A percentile compares a stretch with the other conserved stretches of the same genome.
Conservation (phyloP, 2,113 vertebrate species). For the Orthochromis malagaraziensis region DNA sequence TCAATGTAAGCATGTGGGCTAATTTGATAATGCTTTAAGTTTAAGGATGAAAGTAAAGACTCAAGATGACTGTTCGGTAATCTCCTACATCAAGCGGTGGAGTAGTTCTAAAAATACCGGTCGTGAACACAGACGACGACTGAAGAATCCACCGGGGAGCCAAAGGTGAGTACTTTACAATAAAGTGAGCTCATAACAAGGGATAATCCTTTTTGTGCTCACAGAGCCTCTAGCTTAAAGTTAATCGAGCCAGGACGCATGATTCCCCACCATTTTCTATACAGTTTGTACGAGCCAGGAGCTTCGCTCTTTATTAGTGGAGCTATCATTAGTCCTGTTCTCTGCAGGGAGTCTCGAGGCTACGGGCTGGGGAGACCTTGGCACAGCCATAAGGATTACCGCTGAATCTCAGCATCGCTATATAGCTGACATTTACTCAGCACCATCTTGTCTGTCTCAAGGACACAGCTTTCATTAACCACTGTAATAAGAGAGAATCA, state of each 20-base stretch:
- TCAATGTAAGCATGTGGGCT: constrained; percentile 3
- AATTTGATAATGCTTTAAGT: constrained; percentile 4
- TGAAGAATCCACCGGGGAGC: not conserved
- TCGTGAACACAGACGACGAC: not conserved
- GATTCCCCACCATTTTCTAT: constrained; percentile 37
- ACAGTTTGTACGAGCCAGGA: constrained; percentile 18
- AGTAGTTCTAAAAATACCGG: not conserved
- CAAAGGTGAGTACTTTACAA: constrained; percentile 20
- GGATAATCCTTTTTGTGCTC: constrained; percentile 50
- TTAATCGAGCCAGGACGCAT: constrained; percentile 31
- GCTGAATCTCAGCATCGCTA: not conserved
- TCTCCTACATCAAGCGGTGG: not conserved
- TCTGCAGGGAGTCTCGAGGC: constrained; percentile 52
- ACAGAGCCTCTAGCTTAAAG: constrained; percentile 37
- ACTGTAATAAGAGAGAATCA: constrained; percentile 40
- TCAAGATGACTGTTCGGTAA: not conserved
- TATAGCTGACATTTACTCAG: constrained; percentile 58
- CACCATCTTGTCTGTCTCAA: constrained; percentile 40
- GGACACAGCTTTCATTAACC: constrained; percentile 56
- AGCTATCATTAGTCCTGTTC: constrained; percentile 44
- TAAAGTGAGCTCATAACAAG: constrained; percentile 41
- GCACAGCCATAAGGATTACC: constrained; percentile 54
- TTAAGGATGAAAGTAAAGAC: constrained; percentile 8
- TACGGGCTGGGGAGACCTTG: constrained; percentile 35
- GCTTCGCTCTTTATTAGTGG: constrained; percentile 55